Percentiles rank a stretch among this genome's conserved stretches.
These are phyloP conservation scores for Drosophila seguyi DNA, from an alignment of 1,140 invertebrate species.

Conservation along the genomic window DNA sequence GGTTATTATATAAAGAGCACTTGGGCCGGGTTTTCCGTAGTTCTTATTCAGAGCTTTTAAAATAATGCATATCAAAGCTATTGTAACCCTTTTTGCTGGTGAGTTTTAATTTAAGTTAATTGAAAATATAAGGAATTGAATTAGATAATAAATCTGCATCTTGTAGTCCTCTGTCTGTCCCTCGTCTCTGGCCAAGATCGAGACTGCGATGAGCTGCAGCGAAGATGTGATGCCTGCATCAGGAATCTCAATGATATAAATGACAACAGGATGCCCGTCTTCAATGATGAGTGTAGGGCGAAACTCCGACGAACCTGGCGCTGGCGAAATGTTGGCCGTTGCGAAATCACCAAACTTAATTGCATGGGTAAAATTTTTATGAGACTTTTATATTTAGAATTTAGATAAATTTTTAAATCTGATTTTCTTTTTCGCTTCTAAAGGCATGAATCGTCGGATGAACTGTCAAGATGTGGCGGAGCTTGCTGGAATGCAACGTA, in stretches of 20 bases:
- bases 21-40: neutral
- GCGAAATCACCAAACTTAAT: slow-evolving; percentile 24
- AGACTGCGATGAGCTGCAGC: slow-evolving; percentile 23
- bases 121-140: neutral
- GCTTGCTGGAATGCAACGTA: neutral
- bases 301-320: slow-evolving; percentile 19
- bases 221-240: slow-evolving; percentile 5
- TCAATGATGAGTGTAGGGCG: slow-evolving; percentile 26
- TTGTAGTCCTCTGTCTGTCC: slow-evolving; percentile 23
- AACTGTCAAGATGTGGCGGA: slow-evolving; percentile 8
- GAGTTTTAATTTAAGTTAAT: neutral
- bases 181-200: slow-evolving; percentile 28
- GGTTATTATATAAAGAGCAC: slow-evolving; percentile 36
- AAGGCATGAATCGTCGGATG: neutral
- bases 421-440: neutral
- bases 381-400: too few relatives aligned
- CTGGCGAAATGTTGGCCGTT: slow-evolving; percentile 41
- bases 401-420: neutral
- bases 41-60: neutral
- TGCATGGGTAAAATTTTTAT: slow-evolving; percentile 26
- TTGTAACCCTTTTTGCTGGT: slow-evolving; percentile 8
- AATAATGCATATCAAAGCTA: slow-evolving; percentile 13
- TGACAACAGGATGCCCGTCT: neutral
- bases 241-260: neutral
- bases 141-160: rapidly evolving